Evolutionary conservation across 2,113 vertebrate genomes (phyloP).

Genomic region (Poecile atricapillus): DNA sequence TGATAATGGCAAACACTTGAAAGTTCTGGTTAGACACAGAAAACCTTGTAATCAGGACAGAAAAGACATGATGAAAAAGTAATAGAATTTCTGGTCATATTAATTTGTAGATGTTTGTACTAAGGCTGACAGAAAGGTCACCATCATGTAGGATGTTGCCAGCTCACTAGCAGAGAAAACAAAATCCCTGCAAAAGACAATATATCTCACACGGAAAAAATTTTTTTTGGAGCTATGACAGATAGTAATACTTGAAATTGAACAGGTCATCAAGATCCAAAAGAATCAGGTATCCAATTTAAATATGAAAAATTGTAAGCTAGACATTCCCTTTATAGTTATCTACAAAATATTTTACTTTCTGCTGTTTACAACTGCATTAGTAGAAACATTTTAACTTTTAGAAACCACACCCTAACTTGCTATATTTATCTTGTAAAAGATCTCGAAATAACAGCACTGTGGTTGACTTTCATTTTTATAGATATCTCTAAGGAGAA

Average conservation of each 20-base stretch:
- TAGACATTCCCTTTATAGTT: neutral
- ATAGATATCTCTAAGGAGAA: slow-evolving; percentile 33
- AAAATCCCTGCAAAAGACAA: neutral
- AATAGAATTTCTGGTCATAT: neutral
- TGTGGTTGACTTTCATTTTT: slow-evolving; percentile 68
- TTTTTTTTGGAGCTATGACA: neutral
- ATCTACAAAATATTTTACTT: slow-evolving; percentile 53
- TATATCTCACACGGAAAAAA: neutral
- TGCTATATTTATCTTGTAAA: slow-evolving; percentile 71
- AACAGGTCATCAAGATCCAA: neutral
- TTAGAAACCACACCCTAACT: slow-evolving; percentile 71
- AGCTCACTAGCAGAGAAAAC: neutral
- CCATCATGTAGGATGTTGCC: neutral
- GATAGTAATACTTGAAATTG: neutral
- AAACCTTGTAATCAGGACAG: neutral
- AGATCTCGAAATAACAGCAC: slow-evolving; percentile 72
- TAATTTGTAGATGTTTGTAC: neutral
- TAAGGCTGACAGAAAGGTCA: neutral
- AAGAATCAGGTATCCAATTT: neutral
- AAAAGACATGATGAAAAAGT: neutral
- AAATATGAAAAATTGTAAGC: neutral
- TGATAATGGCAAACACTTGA: neutral
- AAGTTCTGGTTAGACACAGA: neutral
- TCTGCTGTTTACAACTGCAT: slow-evolving; percentile 54
- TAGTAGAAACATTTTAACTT: slow-evolving; percentile 57